These are phyloP conservation scores for Centropus unirufus DNA, from an alignment of 2,113 vertebrate species.

Conservation along the genomic window DNA sequence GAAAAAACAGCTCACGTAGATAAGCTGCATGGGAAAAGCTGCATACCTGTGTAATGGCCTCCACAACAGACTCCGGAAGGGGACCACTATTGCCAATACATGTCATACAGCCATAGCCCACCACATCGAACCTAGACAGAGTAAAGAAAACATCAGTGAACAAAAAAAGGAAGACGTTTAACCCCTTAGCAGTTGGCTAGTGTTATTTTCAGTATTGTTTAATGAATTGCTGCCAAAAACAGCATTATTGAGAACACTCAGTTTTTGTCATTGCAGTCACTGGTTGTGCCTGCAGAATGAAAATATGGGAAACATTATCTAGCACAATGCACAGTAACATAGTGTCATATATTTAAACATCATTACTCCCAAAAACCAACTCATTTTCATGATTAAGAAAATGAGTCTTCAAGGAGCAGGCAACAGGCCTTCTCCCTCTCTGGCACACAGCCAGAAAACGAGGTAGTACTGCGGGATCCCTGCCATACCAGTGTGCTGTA, in stretches of 20 bases:
- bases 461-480: accelerated
- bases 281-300: background rate
- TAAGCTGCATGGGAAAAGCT: background rate
- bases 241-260: background rate
- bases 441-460: background rate
- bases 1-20: background rate
- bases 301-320: background rate
- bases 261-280: background rate
- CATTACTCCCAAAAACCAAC: background rate
- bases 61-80: slow-evolving; percentile 90
- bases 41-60: slow-evolving; percentile 91
- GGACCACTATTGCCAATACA: slow-evolving; percentile 98
- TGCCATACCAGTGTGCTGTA: background rate
- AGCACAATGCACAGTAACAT: background rate
- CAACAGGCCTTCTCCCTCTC: background rate
- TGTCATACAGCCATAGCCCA: slow-evolving; percentile 98
- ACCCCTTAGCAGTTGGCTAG: background rate
- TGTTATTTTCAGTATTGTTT: background rate
- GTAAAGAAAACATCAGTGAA: background rate
- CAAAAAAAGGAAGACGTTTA: background rate
- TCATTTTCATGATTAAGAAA: background rate
- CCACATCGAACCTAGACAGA: slow-evolving; percentile 90
- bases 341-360: background rate
- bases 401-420: background rate
- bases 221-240: background rate